Base-by-base conservation (phyloP, 1,140 invertebrate species). In the Zaprionus tsacasi region DNA sequence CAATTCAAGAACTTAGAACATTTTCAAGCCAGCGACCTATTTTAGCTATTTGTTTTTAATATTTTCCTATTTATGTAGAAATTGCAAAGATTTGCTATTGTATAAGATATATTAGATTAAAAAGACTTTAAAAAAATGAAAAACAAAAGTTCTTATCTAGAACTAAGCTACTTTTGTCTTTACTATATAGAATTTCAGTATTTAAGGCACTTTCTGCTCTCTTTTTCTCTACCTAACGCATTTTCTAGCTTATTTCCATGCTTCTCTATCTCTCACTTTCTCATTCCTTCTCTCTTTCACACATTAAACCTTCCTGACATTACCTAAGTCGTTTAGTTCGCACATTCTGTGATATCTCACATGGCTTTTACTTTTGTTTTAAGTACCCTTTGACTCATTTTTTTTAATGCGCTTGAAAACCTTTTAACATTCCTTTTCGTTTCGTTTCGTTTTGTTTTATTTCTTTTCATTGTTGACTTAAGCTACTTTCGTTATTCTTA, bases 331-430 rank as follows among this genome's bases (percentile, higher is more conserved):
- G 35, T 63, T 72, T 58, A 59, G 30, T 56, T 61, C 33, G 33
- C 40, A 40, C 48, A 38, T 52, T 70, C 25, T 56, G 30, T 30
- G n/a, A 71, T 25, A 50, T 45, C 36, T 76, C 71, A 56, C 76
- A 77, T 52, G 69, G 82, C 83, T 88, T 88, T 87, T 87, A 88
- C 83, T 88, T 88, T 87, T 89, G 79, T 88, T 72, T 76, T 78
- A 76, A 76, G 61, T 73, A 50, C 45, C 45, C 45, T 50, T 50
- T 50, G 45, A 50, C 17, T 50, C 45, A 50, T 50, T 50, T 50
- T 50, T 48, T 50, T 50, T 50, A 50, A 50, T 50, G 45, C 45
- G 45, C 45, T 50, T 17, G 61, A 78, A 83, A 87, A 81, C 83
- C 83, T 88, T 87, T 89, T 82, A 87, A 83, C 80, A 83, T 86